These are phyloP conservation scores for Pseudochirops corinnae DNA, from an alignment of 2,797 vertebrate genomes.

Conservation along the genomic window DNA sequence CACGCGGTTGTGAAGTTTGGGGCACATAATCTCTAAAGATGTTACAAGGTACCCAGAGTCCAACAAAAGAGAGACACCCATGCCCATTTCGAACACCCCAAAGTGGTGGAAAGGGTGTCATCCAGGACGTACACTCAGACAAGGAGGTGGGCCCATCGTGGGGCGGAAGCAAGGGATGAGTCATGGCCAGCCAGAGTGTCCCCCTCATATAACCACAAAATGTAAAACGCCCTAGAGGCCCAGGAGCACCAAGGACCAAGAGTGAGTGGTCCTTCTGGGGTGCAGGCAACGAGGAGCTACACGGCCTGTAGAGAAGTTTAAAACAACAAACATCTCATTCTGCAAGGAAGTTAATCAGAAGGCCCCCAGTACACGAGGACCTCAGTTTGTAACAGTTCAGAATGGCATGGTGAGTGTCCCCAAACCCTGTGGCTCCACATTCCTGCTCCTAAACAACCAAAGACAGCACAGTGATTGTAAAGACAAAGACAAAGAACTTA, in stretches of 20 bases:
- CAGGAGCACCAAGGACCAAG: neutral
- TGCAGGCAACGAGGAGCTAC: no score
- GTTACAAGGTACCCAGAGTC: neutral
- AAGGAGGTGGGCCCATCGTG: neutral
- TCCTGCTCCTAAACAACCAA: rapidly evolving
- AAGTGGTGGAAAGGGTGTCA: neutral
- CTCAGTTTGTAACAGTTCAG: neutral
- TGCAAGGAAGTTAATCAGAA: neutral
- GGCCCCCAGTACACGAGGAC: neutral
- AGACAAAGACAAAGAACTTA: rapidly evolving
- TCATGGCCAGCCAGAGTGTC: neutral
- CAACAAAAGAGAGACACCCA: neutral
- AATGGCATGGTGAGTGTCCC: rapidly evolving
- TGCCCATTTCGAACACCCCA: neutral
- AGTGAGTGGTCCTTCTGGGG: neutral
- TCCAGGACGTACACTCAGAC: neutral
- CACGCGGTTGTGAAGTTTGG: neutral
- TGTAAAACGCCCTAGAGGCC: neutral
- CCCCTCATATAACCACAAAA: neutral
- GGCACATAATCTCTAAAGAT: neutral
- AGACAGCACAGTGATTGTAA: rapidly evolving
- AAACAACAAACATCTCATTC: neutral
- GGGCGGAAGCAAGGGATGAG: neutral
- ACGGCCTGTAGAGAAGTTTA: neutral
- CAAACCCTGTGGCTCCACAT: rapidly evolving